Evolutionary conservation across 2,888 invertebrate species (phyloP).

Genomic region (Drosophila diplacantha): DNA sequence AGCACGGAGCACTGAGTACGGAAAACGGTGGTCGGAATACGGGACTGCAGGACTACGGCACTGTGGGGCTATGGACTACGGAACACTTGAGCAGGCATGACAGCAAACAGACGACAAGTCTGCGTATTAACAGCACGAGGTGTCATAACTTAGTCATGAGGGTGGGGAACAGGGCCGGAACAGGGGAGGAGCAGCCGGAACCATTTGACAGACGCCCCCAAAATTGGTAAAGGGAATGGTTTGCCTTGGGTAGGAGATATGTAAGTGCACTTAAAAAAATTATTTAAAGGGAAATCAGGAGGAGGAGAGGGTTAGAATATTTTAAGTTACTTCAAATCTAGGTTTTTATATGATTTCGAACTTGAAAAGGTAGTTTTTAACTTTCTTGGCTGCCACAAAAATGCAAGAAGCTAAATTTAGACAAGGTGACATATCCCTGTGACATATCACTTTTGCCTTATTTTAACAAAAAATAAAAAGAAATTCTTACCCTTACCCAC

Average conservation of each 20-base stretch:
- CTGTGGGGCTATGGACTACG: conserved; percentile 4
- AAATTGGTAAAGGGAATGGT: neutral
- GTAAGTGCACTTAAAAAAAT: neutral
- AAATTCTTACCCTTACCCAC: neutral
- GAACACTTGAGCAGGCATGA: conserved; percentile 38
- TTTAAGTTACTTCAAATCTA: neutral
- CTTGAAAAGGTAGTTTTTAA: neutral
- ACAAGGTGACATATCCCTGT: too few relatives aligned
- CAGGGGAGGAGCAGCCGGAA: conserved; percentile 18
- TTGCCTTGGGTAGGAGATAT: neutral
- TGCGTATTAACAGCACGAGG: conserved; percentile 34
- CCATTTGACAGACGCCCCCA: conserved; percentile 7
- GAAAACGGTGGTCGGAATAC: conserved; percentile 2
- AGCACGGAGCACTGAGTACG: conserved; percentile 19
- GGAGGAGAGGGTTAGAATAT: rapidly evolving
- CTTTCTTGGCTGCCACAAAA: neutral
- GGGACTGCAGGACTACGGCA: neutral
- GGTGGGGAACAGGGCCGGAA: neutral
- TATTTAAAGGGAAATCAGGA: too few relatives aligned
- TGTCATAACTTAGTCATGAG: conserved; percentile 47
- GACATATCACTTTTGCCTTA: neutral
- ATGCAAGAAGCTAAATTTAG: too few relatives aligned
- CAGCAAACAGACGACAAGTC: conserved; percentile 43
- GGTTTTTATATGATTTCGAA: rapidly evolving
- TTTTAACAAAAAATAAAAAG: neutral